A percentile compares a stretch with the other conserved stretches of the same genome.
Conservation (phyloP, 2,797 vertebrate genomes). For the Megaceryle alcyon region DNA sequence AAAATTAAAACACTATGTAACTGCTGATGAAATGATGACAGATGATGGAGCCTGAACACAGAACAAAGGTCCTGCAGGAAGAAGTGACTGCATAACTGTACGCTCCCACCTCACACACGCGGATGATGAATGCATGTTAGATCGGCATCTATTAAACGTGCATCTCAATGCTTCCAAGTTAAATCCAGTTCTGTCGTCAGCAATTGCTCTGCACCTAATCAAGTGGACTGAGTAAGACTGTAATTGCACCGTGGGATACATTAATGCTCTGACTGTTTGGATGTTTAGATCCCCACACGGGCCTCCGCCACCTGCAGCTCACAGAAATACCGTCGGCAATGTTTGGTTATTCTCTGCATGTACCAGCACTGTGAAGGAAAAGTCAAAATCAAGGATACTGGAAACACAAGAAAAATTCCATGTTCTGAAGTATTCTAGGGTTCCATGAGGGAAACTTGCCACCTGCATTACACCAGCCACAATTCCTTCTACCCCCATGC, state of each 20-base stretch:
- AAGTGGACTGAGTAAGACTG: background rate
- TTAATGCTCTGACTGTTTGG: background rate
- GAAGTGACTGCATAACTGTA: background rate
- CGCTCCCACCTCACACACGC: background rate
- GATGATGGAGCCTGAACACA: background rate
- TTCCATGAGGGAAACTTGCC: background rate
- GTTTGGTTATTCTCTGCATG: background rate
- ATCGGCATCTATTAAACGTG: fast-evolving
- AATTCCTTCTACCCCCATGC: background rate
- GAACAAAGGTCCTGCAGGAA: background rate
- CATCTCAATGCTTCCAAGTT: background rate
- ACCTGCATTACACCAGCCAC: fast-evolving
- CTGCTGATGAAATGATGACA: background rate
- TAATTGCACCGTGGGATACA: fast-evolving
- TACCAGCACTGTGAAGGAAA: background rate
- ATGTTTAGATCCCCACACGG: background rate
- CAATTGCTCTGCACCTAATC: fast-evolving
- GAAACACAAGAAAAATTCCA: background rate
- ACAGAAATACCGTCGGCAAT: background rate
- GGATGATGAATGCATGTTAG: background rate
- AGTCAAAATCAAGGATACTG: background rate
- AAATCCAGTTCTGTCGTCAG: background rate
- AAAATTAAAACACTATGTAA: background rate
- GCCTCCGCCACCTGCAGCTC: background rate
- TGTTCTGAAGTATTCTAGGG: background rate